Base-by-base conservation (phyloP, 2,888 invertebrate species). In the Protonemura montana region DNA sequence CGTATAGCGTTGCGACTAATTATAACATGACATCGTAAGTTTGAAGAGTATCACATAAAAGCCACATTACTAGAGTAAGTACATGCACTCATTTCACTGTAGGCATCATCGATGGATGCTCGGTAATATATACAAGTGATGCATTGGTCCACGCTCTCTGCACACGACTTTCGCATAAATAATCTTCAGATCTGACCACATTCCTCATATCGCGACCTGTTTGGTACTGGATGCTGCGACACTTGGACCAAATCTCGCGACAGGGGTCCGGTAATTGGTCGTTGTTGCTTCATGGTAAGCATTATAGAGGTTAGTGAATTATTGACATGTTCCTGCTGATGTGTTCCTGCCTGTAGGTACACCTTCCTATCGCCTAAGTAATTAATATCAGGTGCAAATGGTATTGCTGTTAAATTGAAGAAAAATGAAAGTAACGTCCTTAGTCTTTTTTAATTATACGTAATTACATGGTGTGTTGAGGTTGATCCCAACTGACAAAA, bases 111-210 rank as follows among this genome's bases (percentile, higher is more conserved):
- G 59, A 59, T 59, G 21, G n/a, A n/a, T n/a, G n/a, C n/a, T n/a
- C n/a, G n/a, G 10, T 59, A 59, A 59, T 59, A 59, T 59, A 59
- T 59, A 16, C 59, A 59, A 59, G 21, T 59, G 59, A 59, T 59
- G 59, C 59, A 59, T 59, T 59, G 59, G 59, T 59, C 59, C 59
- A 59, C 59, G 59, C 59, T 59, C 21, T 59, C 59, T 59, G 59
- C 59, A 59, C 59, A 59, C 59, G 59, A 16, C 59, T 59, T 59
- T 59, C 59, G 21, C 59, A 59, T 59, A 59, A 59, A 59, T 59
- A 59, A 59, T 59, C 59, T 59, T 2, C 59, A 59, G 59, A 59
- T 59, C 59, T 59, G 59, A 59, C 59, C 59, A 59, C 59, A 59
- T 59, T 59, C 59, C 59, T 59, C 59, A 59, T 59, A 59, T 59